Evolutionary conservation across 2,113 vertebrate genomes (phyloP), one percentile per base, ranked within the genome.

Genomic region (Stegastes partitus): DNA sequence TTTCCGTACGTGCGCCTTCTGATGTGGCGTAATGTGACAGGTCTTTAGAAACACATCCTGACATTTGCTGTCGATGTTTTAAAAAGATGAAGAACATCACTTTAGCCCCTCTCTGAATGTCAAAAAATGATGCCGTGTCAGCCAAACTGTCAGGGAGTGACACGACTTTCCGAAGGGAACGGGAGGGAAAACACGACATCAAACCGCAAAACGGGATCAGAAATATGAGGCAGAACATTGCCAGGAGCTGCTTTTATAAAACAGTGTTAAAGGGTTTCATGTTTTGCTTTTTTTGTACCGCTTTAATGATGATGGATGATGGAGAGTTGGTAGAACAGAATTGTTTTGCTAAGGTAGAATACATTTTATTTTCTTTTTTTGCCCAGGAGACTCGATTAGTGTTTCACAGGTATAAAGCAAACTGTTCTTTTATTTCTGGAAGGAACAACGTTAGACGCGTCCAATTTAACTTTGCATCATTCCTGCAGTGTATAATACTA

Each of bases 291-390:
- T 15, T 19, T 42, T 26, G 3, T n/a, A 4, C 18, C 21, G 8
- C n/a, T 67, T 50, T 77, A 67, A 74, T 77, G 68, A 71, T 82
- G 76, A 88, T 80, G 73, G 77, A 87, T 87, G 82, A 69, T 28
- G 55, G 23, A 25, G 61, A 47, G 44, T 47, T 51, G 45, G 45
- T 55, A 5, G 5, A 86, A 47, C 3, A 19, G 16, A 58, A 56
- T 69, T 50, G 28, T 70, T 78, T 69, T 28, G 14, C 57, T 1
- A 0, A 68, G 21, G 21, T 42, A 81, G 61, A 82, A 79, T 68
- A 0, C 5, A 8, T 83, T 70, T 15, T 7, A 9, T 34, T 39
- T 58, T 21, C 4, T 83, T 64, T 15, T 34, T 51, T 63, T 23
- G 18, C 26, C 49, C 68, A 49, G 11, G 19, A 61, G 42, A 72